Base-by-base conservation (phyloP, 2,888 invertebrate species). In the Lutraria lutraria region DNA sequence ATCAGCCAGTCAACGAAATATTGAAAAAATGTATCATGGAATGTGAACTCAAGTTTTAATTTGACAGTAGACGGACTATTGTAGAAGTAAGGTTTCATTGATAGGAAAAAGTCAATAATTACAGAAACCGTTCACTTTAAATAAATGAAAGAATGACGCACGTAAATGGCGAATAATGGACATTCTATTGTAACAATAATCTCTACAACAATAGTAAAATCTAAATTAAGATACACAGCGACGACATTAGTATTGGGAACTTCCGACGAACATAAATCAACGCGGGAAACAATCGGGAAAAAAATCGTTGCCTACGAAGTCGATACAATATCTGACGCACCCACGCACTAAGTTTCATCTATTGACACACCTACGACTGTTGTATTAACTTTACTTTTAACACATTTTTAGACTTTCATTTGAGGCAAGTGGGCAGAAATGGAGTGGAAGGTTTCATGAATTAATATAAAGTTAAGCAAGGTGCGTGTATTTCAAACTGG, bases 121-220 rank as follows among this genome's bases (percentile, higher is more conserved):
- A 68, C 63, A 68, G n/a, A 68, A 68, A 25, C n/a, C 63, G 25
- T n/a, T 68, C 63, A 25, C 63, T 68, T 68, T 68, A n/a, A n/a
- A n/a, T 25, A n/a, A 3, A 25, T 68, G 25, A 10, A 25, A 68
- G 63, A 25, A 68, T 68, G 63, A 68, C 63, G 63, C 63, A 68
- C 63, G 25, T 68, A 25, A 25, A 68, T 25, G n/a, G 63, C 63
- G n/a, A 68, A 68, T 25, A 68, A 68, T 68, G 63, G 63, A 25
- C 13, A 10, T 21, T 68, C 63, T 68, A 25, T 68, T 68, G 63
- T 68, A 68, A n/a, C n/a, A 25, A 25, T 68, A 68, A 68, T 68
- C 63, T 25, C 63, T 3, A 68, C n/a, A 25, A 68, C 63, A 68
- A 68, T n/a, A 25, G 63, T 25, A n/a, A 13, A n/a, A 68, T 25